Evolutionary conservation across 2,797 vertebrate genomes (phyloP).

Genomic region (Apogon talboti): DNA sequence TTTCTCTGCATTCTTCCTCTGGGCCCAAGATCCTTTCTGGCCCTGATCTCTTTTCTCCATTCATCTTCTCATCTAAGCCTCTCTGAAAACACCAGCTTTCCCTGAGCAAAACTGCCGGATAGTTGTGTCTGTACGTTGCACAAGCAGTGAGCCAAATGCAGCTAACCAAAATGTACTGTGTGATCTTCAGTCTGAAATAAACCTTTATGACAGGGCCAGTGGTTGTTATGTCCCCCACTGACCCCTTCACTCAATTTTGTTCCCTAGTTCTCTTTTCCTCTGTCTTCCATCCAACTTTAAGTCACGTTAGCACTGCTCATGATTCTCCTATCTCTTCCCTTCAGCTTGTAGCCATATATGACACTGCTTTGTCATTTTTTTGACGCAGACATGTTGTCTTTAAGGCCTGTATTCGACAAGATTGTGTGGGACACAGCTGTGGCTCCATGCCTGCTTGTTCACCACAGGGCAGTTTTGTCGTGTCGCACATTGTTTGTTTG

Average conservation of each 20-base stretch:
- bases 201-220: constrained; percentile 61
- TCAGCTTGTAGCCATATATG: constrained; percentile 51
- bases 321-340: constrained; percentile 40
- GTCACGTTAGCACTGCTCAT: constrained; percentile 35
- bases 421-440: constrained; percentile 71
- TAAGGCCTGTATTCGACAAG: constrained; percentile 54
- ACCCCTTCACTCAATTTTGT: constrained; percentile 48
- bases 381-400: constrained; percentile 67
- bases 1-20: constrained; percentile 71
- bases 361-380: constrained; percentile 66
- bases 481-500: constrained; percentile 57
- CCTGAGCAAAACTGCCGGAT: constrained; percentile 44
- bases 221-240: constrained; percentile 52
- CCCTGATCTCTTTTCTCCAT: constrained; percentile 58
- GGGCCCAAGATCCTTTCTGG: constrained; percentile 57
- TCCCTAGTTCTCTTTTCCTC: constrained; percentile 25
- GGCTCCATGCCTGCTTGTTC: constrained; percentile 45
- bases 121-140: constrained; percentile 41
- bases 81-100: constrained; percentile 58
- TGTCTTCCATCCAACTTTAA: constrained; percentile 43
- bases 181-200: constrained; percentile 51
- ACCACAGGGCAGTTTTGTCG: constrained; percentile 63
- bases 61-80: constrained; percentile 66
- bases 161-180: constrained; percentile 39
- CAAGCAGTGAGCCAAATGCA: constrained; percentile 36